Conservation (phyloP, 1,140 invertebrate genomes). For the Apis cerana region DNA sequence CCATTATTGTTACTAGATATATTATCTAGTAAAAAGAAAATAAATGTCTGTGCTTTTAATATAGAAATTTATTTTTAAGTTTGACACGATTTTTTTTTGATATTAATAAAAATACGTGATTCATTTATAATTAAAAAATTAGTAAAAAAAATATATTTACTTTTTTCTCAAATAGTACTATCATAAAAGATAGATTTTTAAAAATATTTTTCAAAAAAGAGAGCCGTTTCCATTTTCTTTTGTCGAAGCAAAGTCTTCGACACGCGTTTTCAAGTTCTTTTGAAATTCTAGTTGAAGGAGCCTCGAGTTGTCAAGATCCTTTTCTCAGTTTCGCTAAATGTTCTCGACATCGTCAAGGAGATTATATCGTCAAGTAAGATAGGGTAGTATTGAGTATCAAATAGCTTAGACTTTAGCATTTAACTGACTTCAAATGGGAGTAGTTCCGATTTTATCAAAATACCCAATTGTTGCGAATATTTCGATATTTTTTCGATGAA, state of each 20-base stretch:
- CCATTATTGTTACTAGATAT: not conserved
- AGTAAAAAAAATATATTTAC: no score
- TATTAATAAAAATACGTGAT: no score
- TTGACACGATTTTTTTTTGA: not conserved
- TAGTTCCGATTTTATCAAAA: not conserved
- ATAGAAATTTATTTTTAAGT: no score
- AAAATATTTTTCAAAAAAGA: no score
- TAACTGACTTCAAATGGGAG: not conserved
- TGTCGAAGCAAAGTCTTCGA: constrained; percentile 12
- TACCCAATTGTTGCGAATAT: no score
- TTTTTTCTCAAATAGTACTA: no score
- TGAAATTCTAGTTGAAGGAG: constrained; percentile 39
- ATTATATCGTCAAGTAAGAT: constrained; percentile 42
- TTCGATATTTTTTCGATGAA: no score
- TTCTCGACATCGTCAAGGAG: constrained; percentile 44
- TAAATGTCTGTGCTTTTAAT: no score
- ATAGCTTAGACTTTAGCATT: constrained; percentile 7
- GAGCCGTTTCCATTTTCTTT: not conserved
- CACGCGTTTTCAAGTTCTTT: constrained; percentile 17
- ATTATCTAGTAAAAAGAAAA: no score
- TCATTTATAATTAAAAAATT: no score
- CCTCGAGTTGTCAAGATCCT: constrained; percentile 47
- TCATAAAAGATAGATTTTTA: not conserved
- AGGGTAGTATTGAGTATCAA: constrained; percentile 43
- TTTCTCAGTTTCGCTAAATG: constrained; percentile 54